These are phyloP conservation scores for Capreolus pygargus DNA, from an alignment of 2,113 vertebrate species.

Conservation along the genomic window DNA sequence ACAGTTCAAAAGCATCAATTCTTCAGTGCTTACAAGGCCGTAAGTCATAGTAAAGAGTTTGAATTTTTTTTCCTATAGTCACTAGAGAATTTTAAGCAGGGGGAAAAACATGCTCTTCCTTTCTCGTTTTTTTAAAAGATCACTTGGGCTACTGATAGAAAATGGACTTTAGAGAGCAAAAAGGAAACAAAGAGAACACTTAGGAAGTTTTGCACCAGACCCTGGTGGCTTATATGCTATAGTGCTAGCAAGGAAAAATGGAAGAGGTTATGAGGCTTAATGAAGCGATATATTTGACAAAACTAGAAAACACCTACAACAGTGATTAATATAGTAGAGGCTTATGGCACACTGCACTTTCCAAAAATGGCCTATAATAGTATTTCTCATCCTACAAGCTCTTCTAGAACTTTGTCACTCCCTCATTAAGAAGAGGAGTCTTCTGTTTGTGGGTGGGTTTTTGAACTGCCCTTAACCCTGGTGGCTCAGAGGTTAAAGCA, in stretches of 20 bases:
- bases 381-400: background rate
- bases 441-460: background rate
- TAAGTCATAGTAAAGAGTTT: background rate
- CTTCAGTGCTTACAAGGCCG: accelerated
- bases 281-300: background rate
- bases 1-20: background rate
- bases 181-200: background rate
- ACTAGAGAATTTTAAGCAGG: background rate
- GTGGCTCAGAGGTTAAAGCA: too few species aligned
- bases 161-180: background rate
- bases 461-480: background rate
- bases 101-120: background rate
- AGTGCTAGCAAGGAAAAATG: background rate
- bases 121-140: background rate
- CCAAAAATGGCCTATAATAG: background rate
- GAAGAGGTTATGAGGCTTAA: background rate
- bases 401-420: background rate
- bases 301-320: background rate
- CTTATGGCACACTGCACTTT: background rate
- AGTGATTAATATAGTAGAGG: background rate
- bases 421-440: background rate
- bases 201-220: background rate
- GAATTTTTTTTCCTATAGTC: background rate
- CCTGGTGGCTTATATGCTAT: background rate
- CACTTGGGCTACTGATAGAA: background rate